These are phyloP conservation scores for Tetragonula carbonaria DNA, from an alignment of 2,888 invertebrate species.

Conservation along the genomic window DNA sequence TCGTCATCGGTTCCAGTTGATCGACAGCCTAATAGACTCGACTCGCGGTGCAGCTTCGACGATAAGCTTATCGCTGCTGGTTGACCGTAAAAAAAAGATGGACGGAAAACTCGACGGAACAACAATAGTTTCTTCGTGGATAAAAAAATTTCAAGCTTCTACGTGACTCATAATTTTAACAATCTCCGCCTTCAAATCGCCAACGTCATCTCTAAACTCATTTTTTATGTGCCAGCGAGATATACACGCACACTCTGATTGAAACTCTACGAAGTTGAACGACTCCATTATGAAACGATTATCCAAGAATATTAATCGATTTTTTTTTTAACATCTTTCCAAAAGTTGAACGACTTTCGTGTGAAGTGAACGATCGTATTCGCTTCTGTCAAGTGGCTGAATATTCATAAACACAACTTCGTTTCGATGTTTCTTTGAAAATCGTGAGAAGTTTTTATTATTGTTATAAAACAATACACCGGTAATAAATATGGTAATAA, in stretches of 20 bases:
- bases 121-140: neutral
- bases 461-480: too few species aligned
- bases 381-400: neutral
- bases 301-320: slow-evolving; percentile 8
- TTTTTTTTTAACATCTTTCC: neutral
- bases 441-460: too few species aligned
- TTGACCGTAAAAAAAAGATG: neutral
- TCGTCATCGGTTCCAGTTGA: slow-evolving; percentile 10
- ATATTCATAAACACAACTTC: too few species aligned
- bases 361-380: neutral
- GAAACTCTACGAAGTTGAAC: slow-evolving; percentile 1
- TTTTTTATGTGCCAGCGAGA: slow-evolving; percentile 3
- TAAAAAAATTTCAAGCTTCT: neutral
- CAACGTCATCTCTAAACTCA: neutral
- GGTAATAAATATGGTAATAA: too few species aligned
- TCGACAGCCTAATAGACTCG: slow-evolving; percentile 25
- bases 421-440: too few species aligned
- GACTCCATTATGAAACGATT: neutral
- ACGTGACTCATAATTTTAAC: neutral
- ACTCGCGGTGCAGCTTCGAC: slow-evolving; percentile 4
- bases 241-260: slow-evolving; percentile 5
- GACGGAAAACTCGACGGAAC: neutral
- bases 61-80: slow-evolving; percentile 48
- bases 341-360: neutral
- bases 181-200: neutral